Base-by-base conservation (phyloP, 2,113 vertebrate species). In the Ardeotis arabs region DNA sequence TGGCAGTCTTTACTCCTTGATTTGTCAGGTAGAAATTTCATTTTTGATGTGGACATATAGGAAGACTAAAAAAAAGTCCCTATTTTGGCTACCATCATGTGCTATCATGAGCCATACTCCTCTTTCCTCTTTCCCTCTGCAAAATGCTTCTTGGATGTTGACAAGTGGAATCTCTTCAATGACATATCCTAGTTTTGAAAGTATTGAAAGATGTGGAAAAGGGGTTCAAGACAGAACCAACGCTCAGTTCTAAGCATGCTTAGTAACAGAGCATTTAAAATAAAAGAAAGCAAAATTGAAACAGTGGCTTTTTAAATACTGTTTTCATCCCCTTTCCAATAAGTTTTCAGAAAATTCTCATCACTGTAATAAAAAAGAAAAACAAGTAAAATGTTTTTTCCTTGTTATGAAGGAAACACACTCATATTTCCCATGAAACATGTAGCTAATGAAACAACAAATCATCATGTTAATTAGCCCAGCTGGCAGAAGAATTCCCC, bases 401-500 rank as follows among this genome's bases (percentile, higher is more conserved):
- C 76, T 95, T 31, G 91, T 93, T 95, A 45, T 10, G 73, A 76
- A 58, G 73, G 45, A 50, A 82, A 31, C 7, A 1, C 37, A 9
- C 52, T 84, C 33, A 0, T 28, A 87, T 95, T 79, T 90, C 93
- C 81, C 87, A 31, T 19, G 91, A 44, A 90, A 83, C 95, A 60
- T 25, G 87, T n/a, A 44, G 84, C 87, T 96, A 89, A 91, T 12
- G 95, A 49, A 93, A 79, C 90, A 95, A 86, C 92, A 94, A 95
- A 96, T 89, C 76, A 92, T 70, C 50, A 22, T 11, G 13, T 41
- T 97, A 87, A 96, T 97, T 95, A 94, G 85, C 69, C 44, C 35
- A 73, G 18, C 90, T 50, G 86, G 79, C 85, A 92, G 92, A 49
- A 79, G 14, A 59, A 37, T 12, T 67, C 95, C 92, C 97, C 23